Evolutionary conservation across 2,797 vertebrate species (phyloP).

Genomic region (Phrynocephalus vlangalii): DNA sequence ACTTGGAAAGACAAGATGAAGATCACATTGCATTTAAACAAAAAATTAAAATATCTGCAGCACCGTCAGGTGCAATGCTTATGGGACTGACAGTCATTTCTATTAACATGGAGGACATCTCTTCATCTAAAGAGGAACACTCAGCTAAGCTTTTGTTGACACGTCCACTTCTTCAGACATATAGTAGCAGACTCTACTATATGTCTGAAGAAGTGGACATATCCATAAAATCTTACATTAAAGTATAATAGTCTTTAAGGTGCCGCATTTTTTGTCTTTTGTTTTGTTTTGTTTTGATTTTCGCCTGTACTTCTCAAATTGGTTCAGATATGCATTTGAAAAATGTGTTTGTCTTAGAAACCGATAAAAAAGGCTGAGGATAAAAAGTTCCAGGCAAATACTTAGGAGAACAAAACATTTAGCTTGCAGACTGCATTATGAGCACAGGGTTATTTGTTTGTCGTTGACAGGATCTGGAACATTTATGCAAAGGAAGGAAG

Average conservation of each 20-base stretch:
- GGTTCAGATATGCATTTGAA: background rate
- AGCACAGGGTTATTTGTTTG: constrained; percentile 8
- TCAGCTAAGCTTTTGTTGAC: too few species aligned
- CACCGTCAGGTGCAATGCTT: too few species aligned
- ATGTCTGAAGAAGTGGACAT: too few species aligned
- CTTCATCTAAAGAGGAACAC: too few species aligned
- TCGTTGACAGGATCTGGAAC: background rate
- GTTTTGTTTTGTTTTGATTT: too few species aligned
- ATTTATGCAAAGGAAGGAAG: constrained; percentile 6
- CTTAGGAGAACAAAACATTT: background rate
- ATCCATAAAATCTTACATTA: too few species aligned
- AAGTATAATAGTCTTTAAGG: too few species aligned
- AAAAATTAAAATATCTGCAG: background rate
- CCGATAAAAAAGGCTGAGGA: background rate
- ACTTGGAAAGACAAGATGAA: background rate
- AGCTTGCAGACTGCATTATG: background rate
- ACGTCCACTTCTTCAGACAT: too few species aligned
- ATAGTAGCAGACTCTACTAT: too few species aligned
- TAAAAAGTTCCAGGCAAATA: background rate
- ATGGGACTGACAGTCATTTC: too few species aligned
- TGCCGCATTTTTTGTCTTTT: too few species aligned
- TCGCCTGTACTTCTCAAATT: background rate
- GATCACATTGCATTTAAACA: background rate
- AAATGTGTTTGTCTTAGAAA: background rate
- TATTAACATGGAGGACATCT: too few species aligned